A percentile compares a stretch with the other conserved stretches of the same genome.
These are phyloP conservation scores for Chaetops frenatus DNA, from an alignment of 2,113 vertebrate genomes.

Conservation along the genomic window DNA sequence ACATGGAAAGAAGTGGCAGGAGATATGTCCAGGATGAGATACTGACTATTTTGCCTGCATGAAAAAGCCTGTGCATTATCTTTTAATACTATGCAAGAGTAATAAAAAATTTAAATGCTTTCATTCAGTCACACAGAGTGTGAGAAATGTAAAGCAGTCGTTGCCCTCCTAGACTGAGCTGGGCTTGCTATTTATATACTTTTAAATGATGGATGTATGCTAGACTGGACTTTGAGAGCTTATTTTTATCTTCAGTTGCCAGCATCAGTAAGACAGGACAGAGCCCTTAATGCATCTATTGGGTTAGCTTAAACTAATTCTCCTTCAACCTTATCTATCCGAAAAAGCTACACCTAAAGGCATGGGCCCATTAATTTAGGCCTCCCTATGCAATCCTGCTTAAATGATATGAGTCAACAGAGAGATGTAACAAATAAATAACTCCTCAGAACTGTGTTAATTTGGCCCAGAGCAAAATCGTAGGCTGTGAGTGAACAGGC, in stretches of 20 bases:
- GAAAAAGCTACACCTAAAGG: background rate
- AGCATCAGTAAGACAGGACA: background rate
- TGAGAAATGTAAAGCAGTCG: background rate
- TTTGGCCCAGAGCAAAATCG: background rate
- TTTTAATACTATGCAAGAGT: background rate
- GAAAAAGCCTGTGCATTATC: background rate
- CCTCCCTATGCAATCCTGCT: background rate
- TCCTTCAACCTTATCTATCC: background rate
- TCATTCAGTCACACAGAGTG: background rate
- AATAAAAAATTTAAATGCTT: background rate
- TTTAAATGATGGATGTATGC: background rate
- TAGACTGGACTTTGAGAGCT: background rate
- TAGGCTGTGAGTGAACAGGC: background rate
- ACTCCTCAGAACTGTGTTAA: background rate
- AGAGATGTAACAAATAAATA: background rate
- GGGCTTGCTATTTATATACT: background rate
- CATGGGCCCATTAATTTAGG: background rate
- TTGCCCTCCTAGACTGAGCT: background rate
- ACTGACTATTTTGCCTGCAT: background rate
- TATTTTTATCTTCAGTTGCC: background rate
- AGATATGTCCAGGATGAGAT: background rate
- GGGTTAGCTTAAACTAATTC: background rate
- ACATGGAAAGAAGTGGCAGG: background rate
- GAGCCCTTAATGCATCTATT: background rate
- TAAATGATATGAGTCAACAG: background rate